Evolutionary conservation across 2,797 vertebrate genomes (phyloP).

Genomic region (Sparidentex hasta): DNA sequence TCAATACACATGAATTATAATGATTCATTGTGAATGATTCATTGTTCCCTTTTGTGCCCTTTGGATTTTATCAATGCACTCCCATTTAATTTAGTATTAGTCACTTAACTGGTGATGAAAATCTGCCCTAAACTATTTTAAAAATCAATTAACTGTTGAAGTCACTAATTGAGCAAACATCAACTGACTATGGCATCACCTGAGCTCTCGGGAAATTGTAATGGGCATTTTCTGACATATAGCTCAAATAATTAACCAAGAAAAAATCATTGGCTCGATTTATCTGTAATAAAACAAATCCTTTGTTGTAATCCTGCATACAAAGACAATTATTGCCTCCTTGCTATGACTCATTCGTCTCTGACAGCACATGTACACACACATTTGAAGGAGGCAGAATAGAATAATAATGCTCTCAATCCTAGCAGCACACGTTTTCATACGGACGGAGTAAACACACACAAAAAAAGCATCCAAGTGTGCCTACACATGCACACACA

Average conservation of each 20-base stretch:
- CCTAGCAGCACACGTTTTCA: constrained; percentile 15
- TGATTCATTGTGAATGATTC: not conserved
- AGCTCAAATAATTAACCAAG: not conserved
- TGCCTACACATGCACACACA: not conserved
- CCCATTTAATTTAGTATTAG: not conserved
- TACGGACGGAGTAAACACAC: constrained; percentile 10
- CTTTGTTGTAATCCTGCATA: not conserved
- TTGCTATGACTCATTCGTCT: not conserved
- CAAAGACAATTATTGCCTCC: not conserved
- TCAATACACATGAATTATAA: not conserved
- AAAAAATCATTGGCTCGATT: not conserved
- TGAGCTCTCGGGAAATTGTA: not conserved
- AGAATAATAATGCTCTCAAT: not conserved
- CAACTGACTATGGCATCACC: not conserved
- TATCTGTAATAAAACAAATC: not conserved
- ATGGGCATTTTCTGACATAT: not conserved
- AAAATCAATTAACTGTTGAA: not conserved
- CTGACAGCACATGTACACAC: not conserved
- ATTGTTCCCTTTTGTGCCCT: not conserved
- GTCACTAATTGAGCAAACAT: not conserved
- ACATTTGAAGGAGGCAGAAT: not conserved
- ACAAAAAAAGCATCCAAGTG: constrained; percentile 11
- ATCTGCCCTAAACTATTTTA: not conserved
- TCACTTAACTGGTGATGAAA: not conserved
- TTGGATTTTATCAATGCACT: not conserved